Conservation (phyloP, 2,888 invertebrate genomes). For the Phrixothrix hirtus region DNA sequence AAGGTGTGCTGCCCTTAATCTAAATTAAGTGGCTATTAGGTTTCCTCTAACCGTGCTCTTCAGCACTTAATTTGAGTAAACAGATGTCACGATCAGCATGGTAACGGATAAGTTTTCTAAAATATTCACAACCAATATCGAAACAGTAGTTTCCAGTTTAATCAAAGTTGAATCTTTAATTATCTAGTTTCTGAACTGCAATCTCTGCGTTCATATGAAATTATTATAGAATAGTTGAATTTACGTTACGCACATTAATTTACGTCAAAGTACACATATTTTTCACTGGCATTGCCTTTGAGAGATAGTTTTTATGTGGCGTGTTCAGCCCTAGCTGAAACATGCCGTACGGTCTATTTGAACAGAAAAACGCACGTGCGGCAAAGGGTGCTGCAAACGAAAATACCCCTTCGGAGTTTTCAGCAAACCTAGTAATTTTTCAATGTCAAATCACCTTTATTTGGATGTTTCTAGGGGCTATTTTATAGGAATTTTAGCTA, state of each 20-base stretch:
- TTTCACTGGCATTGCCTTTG: constrained; percentile 56
- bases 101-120: no score
- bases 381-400: constrained; percentile 45
- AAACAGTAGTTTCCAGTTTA: no score
- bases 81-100: no score
- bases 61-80: no score
- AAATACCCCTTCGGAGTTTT: constrained; percentile 53
- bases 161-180: constrained; percentile 41
- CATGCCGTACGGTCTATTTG: constrained; percentile 51
- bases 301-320: constrained; percentile 58
- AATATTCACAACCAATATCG: no score
- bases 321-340: constrained; percentile 45
- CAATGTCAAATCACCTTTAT: constrained; percentile 52
- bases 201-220: constrained; percentile 53
- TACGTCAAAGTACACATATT: constrained; percentile 58
- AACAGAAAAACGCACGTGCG: constrained; percentile 53
- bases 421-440: constrained; percentile 55
- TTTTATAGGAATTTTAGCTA: constrained; percentile 43
- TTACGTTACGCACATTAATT: constrained; percentile 58
- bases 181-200: constrained; percentile 45
- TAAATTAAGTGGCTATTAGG: no score
- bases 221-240: constrained; percentile 58
- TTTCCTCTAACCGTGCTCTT: no score
- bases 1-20: no score
- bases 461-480: constrained; percentile 51